Percentiles rank a stretch among this genome's conserved stretches.
These are phyloP conservation scores for Podarcis raffonei DNA, from an alignment of 2,113 vertebrate species.

Conservation along the genomic window DNA sequence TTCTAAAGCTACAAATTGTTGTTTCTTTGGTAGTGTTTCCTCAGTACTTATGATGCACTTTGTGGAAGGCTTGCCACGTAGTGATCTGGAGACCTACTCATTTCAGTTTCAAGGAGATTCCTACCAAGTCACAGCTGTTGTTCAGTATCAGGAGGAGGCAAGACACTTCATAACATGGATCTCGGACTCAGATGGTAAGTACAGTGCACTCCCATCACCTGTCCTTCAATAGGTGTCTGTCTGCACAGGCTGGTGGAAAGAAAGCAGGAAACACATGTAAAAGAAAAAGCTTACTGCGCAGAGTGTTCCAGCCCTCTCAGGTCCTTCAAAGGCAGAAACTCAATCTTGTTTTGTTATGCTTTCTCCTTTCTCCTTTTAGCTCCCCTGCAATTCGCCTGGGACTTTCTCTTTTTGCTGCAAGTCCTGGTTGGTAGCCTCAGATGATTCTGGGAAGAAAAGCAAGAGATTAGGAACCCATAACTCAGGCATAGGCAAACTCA, in stretches of 20 bases:
- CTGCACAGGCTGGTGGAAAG: no score
- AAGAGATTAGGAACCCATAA: not conserved
- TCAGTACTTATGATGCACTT: slow-evolving; percentile 89
- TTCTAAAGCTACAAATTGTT: slow-evolving; percentile 29
- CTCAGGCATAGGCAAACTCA: not conserved
- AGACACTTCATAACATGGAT: slow-evolving; percentile 92
- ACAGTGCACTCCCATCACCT: not conserved
- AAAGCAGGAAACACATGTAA: no score
- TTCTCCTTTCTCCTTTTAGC: no score
- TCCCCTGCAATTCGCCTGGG: no score
- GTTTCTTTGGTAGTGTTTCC: slow-evolving; percentile 77
- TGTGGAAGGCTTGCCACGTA: slow-evolving; percentile 85
- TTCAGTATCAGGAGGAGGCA: slow-evolving; percentile 81
- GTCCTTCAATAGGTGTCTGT: not conserved
- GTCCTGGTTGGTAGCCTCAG: not conserved
- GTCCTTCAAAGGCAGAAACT: no score
- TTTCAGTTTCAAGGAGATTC: slow-evolving; percentile 80
- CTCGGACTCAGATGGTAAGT: slow-evolving; percentile 83
- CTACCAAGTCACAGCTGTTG: slow-evolving; percentile 80
- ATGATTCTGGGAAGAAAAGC: not conserved
- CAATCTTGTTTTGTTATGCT: no score
- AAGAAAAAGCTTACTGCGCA: no score
- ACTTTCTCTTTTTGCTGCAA: no score
- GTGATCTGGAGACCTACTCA: slow-evolving; percentile 75
- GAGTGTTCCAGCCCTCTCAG: no score